Evolutionary conservation across 2,888 invertebrate species (phyloP), one percentile per base, ranked within the genome.

Genomic region (Sinopyrophorus schimmeli): DNA sequence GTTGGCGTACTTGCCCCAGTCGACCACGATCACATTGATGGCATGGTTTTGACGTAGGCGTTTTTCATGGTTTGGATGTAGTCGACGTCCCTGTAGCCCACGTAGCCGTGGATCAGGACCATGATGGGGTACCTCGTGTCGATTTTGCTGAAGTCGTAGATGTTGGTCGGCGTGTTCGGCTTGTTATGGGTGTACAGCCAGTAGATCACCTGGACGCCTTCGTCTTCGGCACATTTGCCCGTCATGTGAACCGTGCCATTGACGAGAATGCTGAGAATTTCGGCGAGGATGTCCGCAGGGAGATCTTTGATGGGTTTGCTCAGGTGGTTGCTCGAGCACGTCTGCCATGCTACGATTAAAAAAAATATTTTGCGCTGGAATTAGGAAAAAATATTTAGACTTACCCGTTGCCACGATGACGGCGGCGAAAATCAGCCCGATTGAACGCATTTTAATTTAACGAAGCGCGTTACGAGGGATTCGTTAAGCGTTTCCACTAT

Each of bases 1-100:
- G 4, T 1, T 9, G 3, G 47, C 20, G 4, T 18, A 35, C 10
- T 3, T 17, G 4, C 10, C n/a, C 35, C 30, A 44, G 21, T 44
- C 23, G 2, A 44, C 20, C 2, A 30, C 9, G 7, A 44, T 27
- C 4, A 44, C 21, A 10, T 44, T 44, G n/a, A 20, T 12, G 14
- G 35, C 44, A 7, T 34, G 37, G 2, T 17, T 10, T 16, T 28
- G 28, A 28, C 6, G 11, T 17, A 32, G 7, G 4, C 12, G 12
- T n/a, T 9, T 5, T 3, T 10, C 7, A 10, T 3, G 2, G 3
- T 2, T 5, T 2, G 2, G 6, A 5, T 5, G 9, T 9, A 5
- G 9, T 9, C 24, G 24, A 24, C 6, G 24, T 3, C 5, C 24
- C 9, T 5, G 24, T 4, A 4, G 0, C 0, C 34, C 34, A 34